These are phyloP conservation scores for Ganaspis brasiliensis DNA, from an alignment of 2,888 invertebrate genomes.

Conservation along the genomic window DNA sequence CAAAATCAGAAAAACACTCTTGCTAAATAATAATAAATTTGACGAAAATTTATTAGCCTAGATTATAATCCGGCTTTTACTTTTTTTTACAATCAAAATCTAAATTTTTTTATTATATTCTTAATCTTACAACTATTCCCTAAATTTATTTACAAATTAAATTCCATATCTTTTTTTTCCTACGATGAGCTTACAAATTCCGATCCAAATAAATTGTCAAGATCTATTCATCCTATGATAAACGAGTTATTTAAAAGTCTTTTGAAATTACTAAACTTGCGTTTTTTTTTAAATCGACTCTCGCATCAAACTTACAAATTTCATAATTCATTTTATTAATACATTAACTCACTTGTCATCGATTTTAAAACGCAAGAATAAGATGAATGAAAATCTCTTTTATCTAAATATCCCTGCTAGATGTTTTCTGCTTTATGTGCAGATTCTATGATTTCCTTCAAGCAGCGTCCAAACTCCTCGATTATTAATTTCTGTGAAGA, in stretches of 20 bases:
- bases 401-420: conserved; percentile 69
- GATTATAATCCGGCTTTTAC: too few species aligned
- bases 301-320: background rate
- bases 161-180: background rate
- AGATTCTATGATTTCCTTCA: conserved; percentile 94
- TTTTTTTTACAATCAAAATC: too few species aligned
- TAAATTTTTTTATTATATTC: background rate
- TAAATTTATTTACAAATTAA: conserved; percentile 26
- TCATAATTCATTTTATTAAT: background rate
- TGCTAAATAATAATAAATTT: too few species aligned
- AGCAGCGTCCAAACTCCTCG: conserved; percentile 96
- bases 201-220: background rate
- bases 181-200: background rate
- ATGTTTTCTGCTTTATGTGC: conserved; percentile 81
- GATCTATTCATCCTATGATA: background rate
- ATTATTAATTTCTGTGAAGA: conserved; percentile 88
- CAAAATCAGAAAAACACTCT: too few species aligned
- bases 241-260: background rate
- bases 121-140: conserved; percentile 1
- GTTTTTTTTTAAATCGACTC: conserved; percentile 10
- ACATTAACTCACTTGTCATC: too few species aligned
- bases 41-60: too few species aligned
- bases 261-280: background rate
- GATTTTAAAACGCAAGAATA: conserved; percentile 1
- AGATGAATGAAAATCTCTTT: background rate